phyloP scores from a whole-genome alignment of 2,888 invertebrate genomes.

The Watsonalla cultraria region DNA sequence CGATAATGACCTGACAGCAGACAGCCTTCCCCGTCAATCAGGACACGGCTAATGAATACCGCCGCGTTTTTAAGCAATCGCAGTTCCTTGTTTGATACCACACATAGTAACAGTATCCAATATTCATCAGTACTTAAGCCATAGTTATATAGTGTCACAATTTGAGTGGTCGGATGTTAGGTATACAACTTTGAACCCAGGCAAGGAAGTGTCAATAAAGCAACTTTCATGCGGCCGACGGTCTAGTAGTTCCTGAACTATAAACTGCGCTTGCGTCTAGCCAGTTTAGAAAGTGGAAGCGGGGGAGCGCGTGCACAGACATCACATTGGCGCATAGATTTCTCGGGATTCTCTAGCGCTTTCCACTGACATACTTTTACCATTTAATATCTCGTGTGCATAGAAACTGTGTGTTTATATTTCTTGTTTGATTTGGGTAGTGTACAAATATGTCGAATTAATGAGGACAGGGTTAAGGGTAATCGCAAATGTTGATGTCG shows the following conservation, averaged over 20 bases:
- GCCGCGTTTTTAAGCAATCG: slow-evolving; percentile 23
- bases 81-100: neutral
- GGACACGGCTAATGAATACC: slow-evolving; percentile 46
- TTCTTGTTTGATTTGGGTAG: slow-evolving; percentile 5
- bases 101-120: neutral
- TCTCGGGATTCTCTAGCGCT: slow-evolving; percentile 77
- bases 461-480: slow-evolving; percentile 52
- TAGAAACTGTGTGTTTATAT: slow-evolving; percentile 1
- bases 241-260: slow-evolving; percentile 67
- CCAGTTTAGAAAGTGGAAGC: slow-evolving; percentile 76
- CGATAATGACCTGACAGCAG: slow-evolving; percentile 20
- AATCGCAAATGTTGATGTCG: slow-evolving; percentile 68
- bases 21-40: slow-evolving; percentile 57
- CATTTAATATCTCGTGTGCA: slow-evolving; percentile 10
- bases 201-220: slow-evolving; percentile 62
- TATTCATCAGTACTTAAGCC: neutral
- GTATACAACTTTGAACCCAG: slow-evolving; percentile 16
- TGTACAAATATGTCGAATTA: slow-evolving; percentile 17
- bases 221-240: slow-evolving; percentile 61
- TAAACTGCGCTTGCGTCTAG: slow-evolving; percentile 53
- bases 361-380: slow-evolving; percentile 75
- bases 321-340: slow-evolving; percentile 65
- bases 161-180: neutral
- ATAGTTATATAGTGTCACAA: neutral
- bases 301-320: slow-evolving; percentile 51